Base-by-base conservation (phyloP, 2,797 vertebrate genomes). In the Chelonia mydas region DNA sequence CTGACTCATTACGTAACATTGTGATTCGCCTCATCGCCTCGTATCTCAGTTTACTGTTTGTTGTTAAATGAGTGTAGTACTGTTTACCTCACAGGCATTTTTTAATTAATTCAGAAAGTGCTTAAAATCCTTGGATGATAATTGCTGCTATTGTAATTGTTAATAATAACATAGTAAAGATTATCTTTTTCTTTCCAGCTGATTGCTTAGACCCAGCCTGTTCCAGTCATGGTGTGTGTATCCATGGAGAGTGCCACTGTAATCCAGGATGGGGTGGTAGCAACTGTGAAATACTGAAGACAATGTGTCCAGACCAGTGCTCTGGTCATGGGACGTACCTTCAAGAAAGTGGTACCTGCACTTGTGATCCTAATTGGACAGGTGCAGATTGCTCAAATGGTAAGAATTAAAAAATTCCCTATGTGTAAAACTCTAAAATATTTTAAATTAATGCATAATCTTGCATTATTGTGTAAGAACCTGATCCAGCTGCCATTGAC, bases 191-290 rank as follows among this genome's bases (percentile, higher is more conserved):
- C 47, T 16, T 96, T 89, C 2, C 86, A 99, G 99, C 99, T 92
- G 99, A 99, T 98, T 99, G 99, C 92, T 94, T 99, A 95, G 99
- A 99, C 96, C 99, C 99, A 28, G 97, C 97, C 33, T 99, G 99
- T 98, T 99, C 99, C 33, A 97, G 98, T 93, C 99, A 99, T 0
- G 99, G 99, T 0, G 97, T 99, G 82, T 99, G 99, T 96, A 99
- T 99, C 97, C 99, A 99, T 0, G 99, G 99, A 0, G 99, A 99
- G 95, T 99, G 99, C 97, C 99, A 99, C 97, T 99, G 99, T 97
- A 99, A 98, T 95, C 99, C 99, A 0, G 99, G 99, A 94, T 99
- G 99, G 99, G 99, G 99, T 2, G 99, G 99, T 28, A 98, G 94
- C 97, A 98, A 97, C 97, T 99, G 99, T 93, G 99, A 99, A 96